A percentile compares a stretch with the other conserved stretches of the same genome.
These are phyloP conservation scores for Mythimna ferrago DNA, from an alignment of 2,888 invertebrate genomes.

Conservation along the genomic window DNA sequence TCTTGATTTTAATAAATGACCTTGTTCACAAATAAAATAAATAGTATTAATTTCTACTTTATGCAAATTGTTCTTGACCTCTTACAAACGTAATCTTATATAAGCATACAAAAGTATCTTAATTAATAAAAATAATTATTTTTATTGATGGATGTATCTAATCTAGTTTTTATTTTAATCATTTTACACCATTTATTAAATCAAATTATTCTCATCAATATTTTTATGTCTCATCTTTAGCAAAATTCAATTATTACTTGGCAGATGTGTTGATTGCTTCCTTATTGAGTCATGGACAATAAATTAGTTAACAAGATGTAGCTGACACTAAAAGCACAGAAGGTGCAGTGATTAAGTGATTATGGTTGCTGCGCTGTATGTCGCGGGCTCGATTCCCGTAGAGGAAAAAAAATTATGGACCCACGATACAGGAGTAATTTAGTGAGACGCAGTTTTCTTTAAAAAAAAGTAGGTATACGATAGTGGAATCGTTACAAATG, in stretches of 20 bases:
- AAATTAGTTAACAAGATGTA: background rate
- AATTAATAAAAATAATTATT: background rate
- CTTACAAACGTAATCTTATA: background rate
- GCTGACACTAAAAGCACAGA: background rate
- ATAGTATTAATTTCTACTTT: slow-evolving; percentile 9
- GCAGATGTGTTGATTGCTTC: slow-evolving; percentile 12
- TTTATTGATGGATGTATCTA: background rate
- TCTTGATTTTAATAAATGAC: background rate
- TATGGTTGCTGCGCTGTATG: too few species aligned
- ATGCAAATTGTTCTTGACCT: slow-evolving; percentile 38
- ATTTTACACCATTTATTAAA: slow-evolving; percentile 12
- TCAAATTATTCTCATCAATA: slow-evolving; percentile 20
- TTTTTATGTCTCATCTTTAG: slow-evolving; percentile 13
- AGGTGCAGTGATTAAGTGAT: too few species aligned
- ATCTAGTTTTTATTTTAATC: slow-evolving; percentile 1
- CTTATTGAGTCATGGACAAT: background rate
- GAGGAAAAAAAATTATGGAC: too few species aligned
- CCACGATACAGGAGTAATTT: too few species aligned
- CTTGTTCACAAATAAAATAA: background rate
- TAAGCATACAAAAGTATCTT: background rate
- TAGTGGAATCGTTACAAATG: too few species aligned
- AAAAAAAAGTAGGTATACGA: too few species aligned
- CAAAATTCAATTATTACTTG: slow-evolving; percentile 29
- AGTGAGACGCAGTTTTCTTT: too few species aligned
- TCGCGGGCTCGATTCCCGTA: too few species aligned